Conservation (phyloP, 2,888 invertebrate genomes). For the Sympetrum striolatum region DNA sequence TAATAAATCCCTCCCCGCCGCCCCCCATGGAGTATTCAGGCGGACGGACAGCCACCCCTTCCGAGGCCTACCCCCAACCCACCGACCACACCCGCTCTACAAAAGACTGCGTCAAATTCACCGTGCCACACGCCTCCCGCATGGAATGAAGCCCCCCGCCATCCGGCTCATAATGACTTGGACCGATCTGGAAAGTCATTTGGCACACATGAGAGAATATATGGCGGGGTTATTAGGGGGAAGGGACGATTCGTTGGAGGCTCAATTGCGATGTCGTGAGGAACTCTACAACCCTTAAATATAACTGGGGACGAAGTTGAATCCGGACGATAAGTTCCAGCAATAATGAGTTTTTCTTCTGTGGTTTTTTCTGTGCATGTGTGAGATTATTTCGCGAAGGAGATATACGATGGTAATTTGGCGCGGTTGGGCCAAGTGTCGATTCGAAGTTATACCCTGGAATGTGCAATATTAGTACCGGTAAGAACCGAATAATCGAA, state of each 20-base stretch:
- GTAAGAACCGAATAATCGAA: too few relatives aligned
- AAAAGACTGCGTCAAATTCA: background rate
- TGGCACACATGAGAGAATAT: slow-evolving; percentile 37
- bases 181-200: slow-evolving; percentile 37
- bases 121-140: background rate
- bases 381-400: background rate
- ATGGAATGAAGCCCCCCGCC: background rate
- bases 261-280: background rate
- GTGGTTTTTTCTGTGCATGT: background rate
- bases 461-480: background rate
- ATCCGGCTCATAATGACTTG: slow-evolving; percentile 15
- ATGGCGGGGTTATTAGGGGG: slow-evolving; percentile 43
- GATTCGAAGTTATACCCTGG: background rate
- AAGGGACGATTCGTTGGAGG: slow-evolving; percentile 59
- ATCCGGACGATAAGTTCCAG: background rate
- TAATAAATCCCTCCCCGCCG: background rate
- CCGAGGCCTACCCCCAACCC: slow-evolving; percentile 48
- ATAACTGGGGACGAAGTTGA: too few relatives aligned
- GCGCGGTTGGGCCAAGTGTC: background rate
- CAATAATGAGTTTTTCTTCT: background rate
- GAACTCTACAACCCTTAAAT: background rate
- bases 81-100: background rate
- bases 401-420: background rate
- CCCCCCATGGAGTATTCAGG: background rate
- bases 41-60: slow-evolving; percentile 45